phyloP scores from a whole-genome alignment of 2,888 invertebrate species.

The Salticus scenicus region DNA sequence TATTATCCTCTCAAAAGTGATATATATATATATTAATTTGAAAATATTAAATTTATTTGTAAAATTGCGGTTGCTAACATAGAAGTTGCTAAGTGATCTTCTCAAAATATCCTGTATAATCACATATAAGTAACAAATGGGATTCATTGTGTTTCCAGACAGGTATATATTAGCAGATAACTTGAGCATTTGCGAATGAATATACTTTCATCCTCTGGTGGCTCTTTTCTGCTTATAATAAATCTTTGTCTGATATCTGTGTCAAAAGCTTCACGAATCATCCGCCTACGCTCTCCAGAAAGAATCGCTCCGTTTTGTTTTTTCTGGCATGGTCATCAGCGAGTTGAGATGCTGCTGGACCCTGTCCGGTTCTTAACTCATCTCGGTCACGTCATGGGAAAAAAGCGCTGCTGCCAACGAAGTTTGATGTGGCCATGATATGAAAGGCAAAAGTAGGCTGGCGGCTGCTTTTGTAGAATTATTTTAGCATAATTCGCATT shows the following conservation, averaged over 20 bases:
- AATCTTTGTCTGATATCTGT: not conserved
- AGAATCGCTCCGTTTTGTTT: slow-evolving; percentile 1
- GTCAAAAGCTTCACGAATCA: not conserved
- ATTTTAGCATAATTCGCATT: not conserved
- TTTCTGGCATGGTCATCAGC: not conserved
- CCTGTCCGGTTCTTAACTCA: not conserved
- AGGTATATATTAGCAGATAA: too few relatives aligned
- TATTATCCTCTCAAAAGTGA: too few relatives aligned
- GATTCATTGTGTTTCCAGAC: too few relatives aligned
- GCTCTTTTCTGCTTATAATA: not conserved
- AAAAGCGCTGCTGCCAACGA: not conserved
- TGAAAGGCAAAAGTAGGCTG: not conserved
- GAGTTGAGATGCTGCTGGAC: not conserved
- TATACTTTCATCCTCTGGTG: not conserved
- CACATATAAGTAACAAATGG: too few relatives aligned
- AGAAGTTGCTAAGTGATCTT: too few relatives aligned
- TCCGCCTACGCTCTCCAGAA: not conserved
- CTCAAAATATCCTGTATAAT: too few relatives aligned
- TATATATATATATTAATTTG: too few relatives aligned
- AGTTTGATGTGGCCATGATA: not conserved
- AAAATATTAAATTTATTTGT: too few relatives aligned
- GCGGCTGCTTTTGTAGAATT: not conserved
- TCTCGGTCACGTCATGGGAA: not conserved
- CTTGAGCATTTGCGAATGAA: too few relatives aligned
- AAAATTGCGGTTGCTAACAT: too few relatives aligned